Evolutionary conservation across 2,797 vertebrate genomes (phyloP).

Genomic region (Leucoraja ocellata): DNA sequence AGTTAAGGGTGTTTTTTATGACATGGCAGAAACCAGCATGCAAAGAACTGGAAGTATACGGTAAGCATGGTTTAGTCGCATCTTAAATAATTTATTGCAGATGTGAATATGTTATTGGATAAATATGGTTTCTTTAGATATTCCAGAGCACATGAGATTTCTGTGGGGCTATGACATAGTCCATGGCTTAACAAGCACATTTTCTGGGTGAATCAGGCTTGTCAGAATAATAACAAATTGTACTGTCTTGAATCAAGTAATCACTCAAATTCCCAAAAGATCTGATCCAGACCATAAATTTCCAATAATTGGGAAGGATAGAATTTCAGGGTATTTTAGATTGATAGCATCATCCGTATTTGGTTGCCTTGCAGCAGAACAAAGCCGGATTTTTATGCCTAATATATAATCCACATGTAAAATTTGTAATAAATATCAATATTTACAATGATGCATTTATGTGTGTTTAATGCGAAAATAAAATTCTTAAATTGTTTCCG

Average conservation of each 20-base stretch:
- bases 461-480: neutral
- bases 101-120: neutral
- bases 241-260: neutral
- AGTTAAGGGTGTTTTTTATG: too few species aligned
- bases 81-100: neutral
- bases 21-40: too few species aligned
- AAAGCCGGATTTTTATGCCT: neutral
- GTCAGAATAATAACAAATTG: neutral
- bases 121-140: neutral
- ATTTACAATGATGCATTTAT: neutral
- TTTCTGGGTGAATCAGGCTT: neutral
- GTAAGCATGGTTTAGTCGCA: too few species aligned
- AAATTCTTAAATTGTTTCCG: slow-evolving; percentile 3
- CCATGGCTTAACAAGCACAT: neutral
- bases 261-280: neutral
- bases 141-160: neutral
- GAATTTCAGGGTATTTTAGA: neutral
- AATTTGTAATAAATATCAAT: neutral
- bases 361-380: neutral
- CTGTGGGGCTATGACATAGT: neutral
- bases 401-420: neutral
- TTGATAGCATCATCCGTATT: neutral
- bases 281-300: neutral
- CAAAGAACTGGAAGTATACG: too few species aligned
- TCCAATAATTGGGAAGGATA: neutral